Conservation (phyloP, 2,888 invertebrate species). For the Drosophila meridiana region DNA sequence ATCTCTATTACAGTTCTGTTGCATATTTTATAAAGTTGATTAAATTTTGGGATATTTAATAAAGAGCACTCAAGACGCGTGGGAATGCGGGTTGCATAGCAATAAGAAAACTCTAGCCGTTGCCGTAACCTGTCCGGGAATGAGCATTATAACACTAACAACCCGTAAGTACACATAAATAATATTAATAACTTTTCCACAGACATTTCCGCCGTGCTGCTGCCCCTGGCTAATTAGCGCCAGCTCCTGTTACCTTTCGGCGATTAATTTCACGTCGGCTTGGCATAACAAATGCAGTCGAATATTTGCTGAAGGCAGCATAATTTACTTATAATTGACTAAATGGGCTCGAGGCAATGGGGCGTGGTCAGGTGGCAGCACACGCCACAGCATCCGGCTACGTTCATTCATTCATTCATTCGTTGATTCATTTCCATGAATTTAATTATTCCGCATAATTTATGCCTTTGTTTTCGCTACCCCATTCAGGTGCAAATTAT, state of each 20-base stretch:
- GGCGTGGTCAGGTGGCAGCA: conserved; percentile 15
- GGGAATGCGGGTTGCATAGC: background rate
- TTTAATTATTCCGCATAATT: conserved; percentile 74
- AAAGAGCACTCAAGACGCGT: background rate
- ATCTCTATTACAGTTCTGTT: conserved; percentile 47
- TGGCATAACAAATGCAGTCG: conserved; percentile 35
- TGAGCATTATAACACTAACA: conserved; percentile 34
- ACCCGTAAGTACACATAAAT: conserved; percentile 57
- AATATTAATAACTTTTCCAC: conserved; percentile 69
- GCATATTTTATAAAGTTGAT: conserved; percentile 64
- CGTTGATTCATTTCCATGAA: conserved; percentile 60
- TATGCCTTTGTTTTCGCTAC: conserved; percentile 45
- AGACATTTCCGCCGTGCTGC: conserved; percentile 7
- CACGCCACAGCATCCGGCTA: conserved; percentile 23
- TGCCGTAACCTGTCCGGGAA: background rate
- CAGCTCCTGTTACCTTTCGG: conserved; percentile 8
- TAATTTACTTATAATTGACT: conserved; percentile 79
- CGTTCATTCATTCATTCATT: conserved; percentile 10
- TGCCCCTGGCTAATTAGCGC: conserved; percentile 41
- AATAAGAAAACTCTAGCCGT: background rate
- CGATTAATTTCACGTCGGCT: conserved; percentile 28
- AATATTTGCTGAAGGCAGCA: conserved; percentile 53
- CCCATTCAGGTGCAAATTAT: conserved; percentile 51
- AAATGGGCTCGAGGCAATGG: conserved; percentile 61
- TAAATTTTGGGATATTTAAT: conserved; percentile 22